Base-by-base conservation (phyloP, 2,797 vertebrate genomes). In the Avahi laniger region DNA sequence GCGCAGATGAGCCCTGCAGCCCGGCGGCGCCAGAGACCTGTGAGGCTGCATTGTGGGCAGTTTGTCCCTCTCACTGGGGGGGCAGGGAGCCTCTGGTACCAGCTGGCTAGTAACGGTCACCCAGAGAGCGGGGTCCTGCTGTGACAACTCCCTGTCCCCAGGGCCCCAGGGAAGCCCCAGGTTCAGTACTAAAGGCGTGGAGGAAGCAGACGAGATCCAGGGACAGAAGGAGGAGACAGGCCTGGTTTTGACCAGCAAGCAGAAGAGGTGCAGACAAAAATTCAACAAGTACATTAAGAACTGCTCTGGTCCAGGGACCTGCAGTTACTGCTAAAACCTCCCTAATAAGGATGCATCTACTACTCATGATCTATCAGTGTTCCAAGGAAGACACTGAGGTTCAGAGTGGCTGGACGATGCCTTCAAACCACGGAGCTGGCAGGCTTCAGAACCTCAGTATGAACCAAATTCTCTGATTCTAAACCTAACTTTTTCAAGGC, bases 291-390 rank as follows among this genome's bases (percentile, higher is more conserved):
- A 7, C 0, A 2, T 4, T 6, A 11, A 28, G 79, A 17, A 67
- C 26, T 38, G 35, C 38, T 24, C 30, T 33, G 24, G 4, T 17
- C 43, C 11, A 5, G 48, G 28, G 13, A 26, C 22, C 67, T 57
- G 30, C 15, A 9, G 65, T 7, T 38, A 13, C 26, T 13, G 41
- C 67, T 9, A 5, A 35, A 10, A 20, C 41, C 52, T 35, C 63
- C 14, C 12, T 3, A 0, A 0, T 24, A 30, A 26, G 43, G 41
- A 2, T 0, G 0, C 3, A 6, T 35, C 61, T 35, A 1, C 13
- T 3, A 28, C 50, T 54, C 9, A 1, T 0, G 28, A 10, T 2
- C 30, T 22, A 11, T 20, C 65, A 1, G 20, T 28, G 30, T 33
- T 28, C 41, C 9, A 0, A 6, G 1, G 28, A 54, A 35, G 81